phyloP scores from a whole-genome alignment of 2,888 invertebrate species.

The Ceriagrion tenellum region DNA sequence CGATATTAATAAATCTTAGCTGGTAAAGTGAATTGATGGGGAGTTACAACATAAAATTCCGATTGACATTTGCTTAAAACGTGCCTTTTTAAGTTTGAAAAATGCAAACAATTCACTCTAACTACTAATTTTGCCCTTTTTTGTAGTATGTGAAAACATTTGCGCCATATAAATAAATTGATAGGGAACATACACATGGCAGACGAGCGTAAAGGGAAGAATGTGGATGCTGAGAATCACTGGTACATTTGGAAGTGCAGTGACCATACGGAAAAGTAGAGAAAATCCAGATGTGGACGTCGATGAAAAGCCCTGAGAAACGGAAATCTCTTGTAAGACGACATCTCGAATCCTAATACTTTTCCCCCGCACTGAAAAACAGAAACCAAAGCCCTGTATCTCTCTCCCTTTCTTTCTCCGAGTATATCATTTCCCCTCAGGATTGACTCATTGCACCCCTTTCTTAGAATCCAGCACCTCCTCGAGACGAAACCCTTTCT shows the following conservation, averaged over 20 bases:
- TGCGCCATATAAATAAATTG: too few relatives aligned
- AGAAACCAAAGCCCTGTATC: neutral
- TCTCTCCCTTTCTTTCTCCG: slow-evolving; percentile 36
- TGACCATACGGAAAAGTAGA: neutral
- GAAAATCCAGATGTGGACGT: neutral
- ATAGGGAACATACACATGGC: too few relatives aligned
- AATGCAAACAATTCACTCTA: too few relatives aligned
- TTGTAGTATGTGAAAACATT: too few relatives aligned
- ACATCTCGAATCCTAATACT: slow-evolving; percentile 45
- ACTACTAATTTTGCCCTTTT: too few relatives aligned
- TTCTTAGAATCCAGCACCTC: slow-evolving; percentile 43
- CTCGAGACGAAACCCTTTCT: slow-evolving; percentile 58
- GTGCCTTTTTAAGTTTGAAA: too few relatives aligned
- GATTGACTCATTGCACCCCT: slow-evolving; percentile 52
- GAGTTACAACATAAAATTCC: too few relatives aligned
- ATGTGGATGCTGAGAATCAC: neutral
- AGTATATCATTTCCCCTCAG: slow-evolving; percentile 41
- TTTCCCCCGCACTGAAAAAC: slow-evolving; percentile 8
- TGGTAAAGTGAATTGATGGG: too few relatives aligned
- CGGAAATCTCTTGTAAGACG: slow-evolving; percentile 21
- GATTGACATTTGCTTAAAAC: too few relatives aligned
- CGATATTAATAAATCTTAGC: too few relatives aligned
- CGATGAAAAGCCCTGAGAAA: neutral
- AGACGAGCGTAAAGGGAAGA: too few relatives aligned
- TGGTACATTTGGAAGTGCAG: neutral